phyloP scores from a whole-genome alignment of 2,113 vertebrate genomes.

The Serinus canaria region DNA sequence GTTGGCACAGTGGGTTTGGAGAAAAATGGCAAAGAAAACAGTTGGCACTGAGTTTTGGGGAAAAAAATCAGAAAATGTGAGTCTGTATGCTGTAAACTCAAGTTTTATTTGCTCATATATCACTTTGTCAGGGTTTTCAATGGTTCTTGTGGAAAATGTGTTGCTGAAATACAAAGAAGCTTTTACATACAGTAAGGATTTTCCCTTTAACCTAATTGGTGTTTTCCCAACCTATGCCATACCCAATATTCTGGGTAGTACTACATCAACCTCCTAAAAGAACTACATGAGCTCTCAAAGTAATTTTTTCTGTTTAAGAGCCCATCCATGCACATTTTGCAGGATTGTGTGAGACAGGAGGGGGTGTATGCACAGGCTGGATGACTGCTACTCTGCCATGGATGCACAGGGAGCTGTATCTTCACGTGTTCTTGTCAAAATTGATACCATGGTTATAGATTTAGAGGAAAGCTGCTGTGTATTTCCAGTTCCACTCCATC shows the following conservation, averaged over 20 bases:
- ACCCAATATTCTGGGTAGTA: not conserved
- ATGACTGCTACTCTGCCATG: not conserved
- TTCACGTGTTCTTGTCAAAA: not conserved
- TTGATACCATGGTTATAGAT: not conserved
- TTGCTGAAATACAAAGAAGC: not conserved
- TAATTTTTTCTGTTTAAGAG: not conserved
- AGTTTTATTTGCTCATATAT: slow-evolving; percentile 43
- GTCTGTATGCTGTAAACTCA: not conserved
- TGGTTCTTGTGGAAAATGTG: slow-evolving; percentile 33
- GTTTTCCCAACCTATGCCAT: not conserved
- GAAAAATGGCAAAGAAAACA: slow-evolving; percentile 10
- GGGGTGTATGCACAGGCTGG: not conserved
- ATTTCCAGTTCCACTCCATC: not conserved
- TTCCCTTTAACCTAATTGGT: not conserved
- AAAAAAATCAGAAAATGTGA: slow-evolving; percentile 4
- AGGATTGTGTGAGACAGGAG: not conserved
- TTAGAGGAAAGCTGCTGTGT: not conserved
- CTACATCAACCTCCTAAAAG: not conserved
- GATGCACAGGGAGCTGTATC: not conserved
- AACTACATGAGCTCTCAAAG: not conserved
- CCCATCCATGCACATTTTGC: not conserved
- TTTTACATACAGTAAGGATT: not conserved
- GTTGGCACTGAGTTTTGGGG: not conserved
- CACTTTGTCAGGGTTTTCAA: slow-evolving; percentile 31
- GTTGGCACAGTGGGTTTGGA: slow-evolving; percentile 19